Evolutionary conservation across 2,888 invertebrate species (phyloP), one percentile per base, ranked within the genome.

Genomic region (Scaptodrosophila latifasciaeformis): DNA sequence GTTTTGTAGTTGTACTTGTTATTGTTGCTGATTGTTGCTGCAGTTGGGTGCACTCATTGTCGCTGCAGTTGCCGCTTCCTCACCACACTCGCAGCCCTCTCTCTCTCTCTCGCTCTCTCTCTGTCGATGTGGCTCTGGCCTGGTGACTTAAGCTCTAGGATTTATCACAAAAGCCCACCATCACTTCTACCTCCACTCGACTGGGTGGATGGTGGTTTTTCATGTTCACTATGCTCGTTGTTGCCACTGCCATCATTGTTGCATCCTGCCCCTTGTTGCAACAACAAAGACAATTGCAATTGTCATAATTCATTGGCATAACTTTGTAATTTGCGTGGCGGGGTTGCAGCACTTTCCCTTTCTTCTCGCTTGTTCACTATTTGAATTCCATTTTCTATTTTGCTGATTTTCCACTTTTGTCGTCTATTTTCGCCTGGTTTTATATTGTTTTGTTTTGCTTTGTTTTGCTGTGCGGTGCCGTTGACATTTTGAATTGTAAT

Each of bases 221-320:
- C 9, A 13, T 37, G 18, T 18, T 17, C 10, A 37, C 10, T 27
- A 29, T 31, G 18, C 7, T 19, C n/a, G 30, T 17, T 2, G 19
- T 27, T 43, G 17, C 15, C 13, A 37, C 31, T 24, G 29, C 19
- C 29, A 37, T 56, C 27, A 17, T 30, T 40, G 35, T 49, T 49
- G 53, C 17, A 17, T n/a, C 48, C 15, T 40, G 60, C 34, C 46
- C 24, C 56, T 60, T 64, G 55, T 49, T n/a, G n/a, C 29, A 64
- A 45, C 47, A 31, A 49, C 39, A 58, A 48, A 61, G 67, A 67
- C 77, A 67, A 76, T 76, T 65, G 67, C 77, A 67, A 76, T 76
- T 65, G 67, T 51, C 57, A 61, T 65, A 63, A 72, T 74, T 67
- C 51, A 59, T 58, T 56, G 9, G 49, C 18, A 65, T 61, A 74